Evolutionary conservation across 2,888 invertebrate genomes (phyloP).

Genomic region (Leucophora obtusa): DNA sequence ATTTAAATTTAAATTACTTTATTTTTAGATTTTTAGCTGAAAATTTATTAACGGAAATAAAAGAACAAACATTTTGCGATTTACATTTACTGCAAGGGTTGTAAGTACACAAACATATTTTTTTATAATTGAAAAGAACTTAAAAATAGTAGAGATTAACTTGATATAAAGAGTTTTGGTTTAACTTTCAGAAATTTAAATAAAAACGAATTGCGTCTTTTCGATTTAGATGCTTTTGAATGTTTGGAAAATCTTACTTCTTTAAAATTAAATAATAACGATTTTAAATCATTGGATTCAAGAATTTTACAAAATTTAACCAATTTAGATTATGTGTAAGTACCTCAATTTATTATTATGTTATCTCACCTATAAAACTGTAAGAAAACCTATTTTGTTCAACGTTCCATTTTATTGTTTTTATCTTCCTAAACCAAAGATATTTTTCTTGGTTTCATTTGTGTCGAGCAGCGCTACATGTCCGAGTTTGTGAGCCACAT

Average conservation of each 20-base stretch:
- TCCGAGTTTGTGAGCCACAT: slow-evolving; percentile 81
- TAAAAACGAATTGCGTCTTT: slow-evolving; percentile 77
- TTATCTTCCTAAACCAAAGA: slow-evolving; percentile 75
- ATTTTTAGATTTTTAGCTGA: slow-evolving; percentile 80
- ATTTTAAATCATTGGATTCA: slow-evolving; percentile 77
- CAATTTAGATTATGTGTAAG: slow-evolving; percentile 79
- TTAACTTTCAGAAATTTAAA: slow-evolving; percentile 77
- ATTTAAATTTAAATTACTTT: slow-evolving; percentile 34
- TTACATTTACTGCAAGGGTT: slow-evolving; percentile 77
- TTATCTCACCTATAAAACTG: no score
- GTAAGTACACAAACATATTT: slow-evolving; percentile 74
- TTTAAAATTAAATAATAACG: slow-evolving; percentile 76
- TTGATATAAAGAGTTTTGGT: neutral
- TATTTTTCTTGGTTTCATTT: slow-evolving; percentile 82
- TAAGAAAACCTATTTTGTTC: neutral
- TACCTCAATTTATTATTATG: slow-evolving; percentile 42
- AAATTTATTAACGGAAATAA: slow-evolving; percentile 78
- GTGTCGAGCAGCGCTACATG: slow-evolving; percentile 80
- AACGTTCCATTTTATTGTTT: no score
- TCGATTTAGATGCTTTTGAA: slow-evolving; percentile 78
- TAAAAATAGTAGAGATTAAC: no score
- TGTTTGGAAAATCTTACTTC: slow-evolving; percentile 79
- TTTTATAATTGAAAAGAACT: no score
- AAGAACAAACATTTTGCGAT: slow-evolving; percentile 79
- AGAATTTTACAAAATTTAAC: slow-evolving; percentile 76